A percentile compares a stretch with the other conserved stretches of the same genome.
phyloP scores from a whole-genome alignment of 1,140 invertebrate species.

The Mycetomoellerius zeteki region DNA sequence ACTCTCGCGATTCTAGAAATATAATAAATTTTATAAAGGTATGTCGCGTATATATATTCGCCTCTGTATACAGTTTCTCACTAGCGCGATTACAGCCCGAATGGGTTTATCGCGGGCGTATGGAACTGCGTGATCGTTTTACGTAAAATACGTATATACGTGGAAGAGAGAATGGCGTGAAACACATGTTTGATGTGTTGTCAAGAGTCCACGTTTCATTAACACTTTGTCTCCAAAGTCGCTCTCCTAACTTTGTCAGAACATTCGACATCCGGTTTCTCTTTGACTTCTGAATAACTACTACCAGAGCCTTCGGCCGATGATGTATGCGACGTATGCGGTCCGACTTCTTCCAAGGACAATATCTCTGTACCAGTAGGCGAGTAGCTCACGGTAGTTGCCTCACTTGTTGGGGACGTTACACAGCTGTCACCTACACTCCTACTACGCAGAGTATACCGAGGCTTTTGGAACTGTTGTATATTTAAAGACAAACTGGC shows the following conservation, averaged over 20 bases:
- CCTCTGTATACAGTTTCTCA: constrained; percentile 78
- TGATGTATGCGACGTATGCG: constrained; percentile 66
- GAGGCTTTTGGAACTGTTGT: constrained; percentile 77
- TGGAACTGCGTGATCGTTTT: constrained; percentile 64
- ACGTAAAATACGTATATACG: constrained; percentile 47
- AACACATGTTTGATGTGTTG: constrained; percentile 30
- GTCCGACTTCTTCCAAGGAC: constrained; percentile 79
- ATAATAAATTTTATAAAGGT: constrained; percentile 80
- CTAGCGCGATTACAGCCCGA: constrained; percentile 78
- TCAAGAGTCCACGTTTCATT: constrained; percentile 52
- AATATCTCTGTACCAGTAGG: constrained; percentile 81
- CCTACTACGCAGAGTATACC: constrained; percentile 76
- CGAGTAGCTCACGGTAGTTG: constrained; percentile 82
- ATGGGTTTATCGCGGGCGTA: constrained; percentile 63
- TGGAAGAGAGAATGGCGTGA: constrained; percentile 71
- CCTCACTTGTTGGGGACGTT: constrained; percentile 83
- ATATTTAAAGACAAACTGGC: constrained; percentile 79
- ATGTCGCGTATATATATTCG: constrained; percentile 37
- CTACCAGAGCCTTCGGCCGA: constrained; percentile 63
- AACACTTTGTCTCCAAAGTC: constrained; percentile 83
- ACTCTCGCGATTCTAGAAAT: constrained; percentile 77
- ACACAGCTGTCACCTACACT: constrained; percentile 83
- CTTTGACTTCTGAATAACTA: constrained; percentile 70
- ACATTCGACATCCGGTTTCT: constrained; percentile 71
- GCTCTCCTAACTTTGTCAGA: constrained; percentile 74